Evolutionary conservation across 1,140 invertebrate species (phyloP), one percentile per base, ranked within the genome.

Genomic region (Zaprionus davidi): DNA sequence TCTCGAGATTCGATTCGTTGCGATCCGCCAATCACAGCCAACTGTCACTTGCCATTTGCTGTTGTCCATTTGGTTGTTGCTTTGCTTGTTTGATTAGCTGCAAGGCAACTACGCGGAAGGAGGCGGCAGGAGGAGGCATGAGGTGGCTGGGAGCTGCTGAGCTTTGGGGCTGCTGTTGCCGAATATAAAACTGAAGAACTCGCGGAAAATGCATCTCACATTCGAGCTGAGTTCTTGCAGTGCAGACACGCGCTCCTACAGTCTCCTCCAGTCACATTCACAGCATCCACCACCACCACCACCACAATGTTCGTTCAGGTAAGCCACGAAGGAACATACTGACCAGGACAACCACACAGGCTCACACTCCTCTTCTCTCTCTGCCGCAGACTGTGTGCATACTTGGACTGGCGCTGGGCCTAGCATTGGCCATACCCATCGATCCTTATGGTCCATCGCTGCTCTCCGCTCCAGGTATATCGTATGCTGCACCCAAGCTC

Each of bases 201-300:
- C 53, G 76, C 64, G 62, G 68, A 68, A 79, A 82, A 87, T 79
- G 74, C 90, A 92, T 92, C 91, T 92, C 87, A 92, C 90, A 92
- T 28, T 85, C 71, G 78, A 92, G 73, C 67, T 81, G 85, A 78
- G 91, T 84, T 91, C 85, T 92, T 78, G 82, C 72, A 78, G 91
- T 77, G 72, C 79, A 81, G 88, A 91, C 86, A 73, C 55, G 60
- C 59, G 58, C 53, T 34, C 31, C 53, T 60, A 56, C 55, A 58
- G 36, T 26, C 17, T 26, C 66, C 56, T 26, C 51, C 64, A 57
- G 17, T 20, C 20, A 26, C 13, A 13, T 46, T 55, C 53, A 41
- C 34, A 66, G 17, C 57, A 60, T 26, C 24, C 24, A 26, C 24
- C 24, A 24, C 24, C 24, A 26, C 24, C 24, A 24, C 76, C 66